phyloP scores from a whole-genome alignment of 2,888 invertebrate species.

The Torymus texanus region DNA sequence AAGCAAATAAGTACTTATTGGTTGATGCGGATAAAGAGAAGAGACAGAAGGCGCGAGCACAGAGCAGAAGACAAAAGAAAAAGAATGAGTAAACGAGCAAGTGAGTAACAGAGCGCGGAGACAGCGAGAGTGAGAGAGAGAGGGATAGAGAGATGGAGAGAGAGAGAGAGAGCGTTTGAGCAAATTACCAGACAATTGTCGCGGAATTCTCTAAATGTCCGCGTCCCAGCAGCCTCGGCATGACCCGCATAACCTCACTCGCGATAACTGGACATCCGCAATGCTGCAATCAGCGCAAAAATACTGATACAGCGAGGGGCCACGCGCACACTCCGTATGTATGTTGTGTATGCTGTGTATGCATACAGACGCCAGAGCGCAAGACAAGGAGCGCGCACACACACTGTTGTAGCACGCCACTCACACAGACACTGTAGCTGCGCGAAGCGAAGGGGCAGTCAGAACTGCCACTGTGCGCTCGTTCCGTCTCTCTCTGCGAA shows the following conservation, averaged over 20 bases:
- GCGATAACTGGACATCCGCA: constrained; percentile 51
- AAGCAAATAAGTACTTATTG: no score
- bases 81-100: constrained; percentile 14
- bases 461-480: neutral
- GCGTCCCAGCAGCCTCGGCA: constrained; percentile 5
- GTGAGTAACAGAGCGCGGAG: neutral
- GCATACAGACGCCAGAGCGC: no score
- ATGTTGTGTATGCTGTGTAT: no score
- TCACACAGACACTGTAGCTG: neutral
- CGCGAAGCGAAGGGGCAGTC: neutral
- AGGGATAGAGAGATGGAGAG: neutral
- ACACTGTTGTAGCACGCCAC: neutral
- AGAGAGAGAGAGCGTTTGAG: neutral
- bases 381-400: neutral
- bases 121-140: neutral
- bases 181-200: constrained; percentile 19
- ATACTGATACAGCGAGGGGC: constrained; percentile 6
- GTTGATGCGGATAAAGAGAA: neutral
- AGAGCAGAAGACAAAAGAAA: neutral
- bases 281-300: constrained; percentile 48
- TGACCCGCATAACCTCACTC: constrained; percentile 50
- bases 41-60: neutral
- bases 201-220: constrained; percentile 19
- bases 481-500: neutral
- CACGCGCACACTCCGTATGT: no score